These are phyloP conservation scores for Drosophila rhopaloa DNA, from an alignment of 1,140 invertebrate species.

Conservation along the genomic window DNA sequence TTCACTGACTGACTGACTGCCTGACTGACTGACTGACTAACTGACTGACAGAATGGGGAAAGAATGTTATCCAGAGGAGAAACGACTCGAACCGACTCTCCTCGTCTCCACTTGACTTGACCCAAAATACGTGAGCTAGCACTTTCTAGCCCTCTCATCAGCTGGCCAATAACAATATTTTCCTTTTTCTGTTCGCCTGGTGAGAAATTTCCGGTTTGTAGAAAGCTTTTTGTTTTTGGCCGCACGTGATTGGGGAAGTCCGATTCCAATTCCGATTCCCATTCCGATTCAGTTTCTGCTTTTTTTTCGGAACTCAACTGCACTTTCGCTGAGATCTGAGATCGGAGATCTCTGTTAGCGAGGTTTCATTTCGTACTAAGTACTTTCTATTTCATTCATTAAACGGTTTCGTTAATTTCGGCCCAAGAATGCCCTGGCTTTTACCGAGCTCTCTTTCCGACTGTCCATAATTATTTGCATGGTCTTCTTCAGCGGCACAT, in stretches of 20 bases:
- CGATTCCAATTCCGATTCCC: conserved; percentile 9
- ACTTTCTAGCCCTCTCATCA: conserved; percentile 17
- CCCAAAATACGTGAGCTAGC: conserved; percentile 55
- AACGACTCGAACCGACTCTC: conserved; percentile 1
- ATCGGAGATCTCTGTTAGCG: conserved; percentile 52
- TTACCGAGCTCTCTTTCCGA: conserved; percentile 33
- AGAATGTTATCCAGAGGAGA: conserved; percentile 28
- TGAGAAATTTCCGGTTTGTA: conserved; percentile 71
- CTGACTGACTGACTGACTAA: no score
- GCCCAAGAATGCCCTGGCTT: conserved; percentile 52
- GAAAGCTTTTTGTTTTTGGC: conserved; percentile 27
- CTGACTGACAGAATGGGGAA: conserved; percentile 29
- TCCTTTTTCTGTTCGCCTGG: conserved; percentile 7
- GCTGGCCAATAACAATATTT: conserved; percentile 23
- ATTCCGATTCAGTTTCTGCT: neutral
- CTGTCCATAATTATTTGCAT: conserved; percentile 38
- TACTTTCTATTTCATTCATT: conserved; percentile 81
- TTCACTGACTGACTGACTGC: neutral
- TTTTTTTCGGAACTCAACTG: conserved; percentile 10
- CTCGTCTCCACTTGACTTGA: conserved; percentile 23
- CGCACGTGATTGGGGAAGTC: conserved; percentile 52
- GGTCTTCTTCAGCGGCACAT: conserved; percentile 8
- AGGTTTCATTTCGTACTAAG: conserved; percentile 58
- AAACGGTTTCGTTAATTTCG: conserved; percentile 54
- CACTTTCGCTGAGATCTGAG: conserved; percentile 63